These are phyloP conservation scores for Campoplex capitator DNA, from an alignment of 2,888 invertebrate genomes.

Conservation along the genomic window DNA sequence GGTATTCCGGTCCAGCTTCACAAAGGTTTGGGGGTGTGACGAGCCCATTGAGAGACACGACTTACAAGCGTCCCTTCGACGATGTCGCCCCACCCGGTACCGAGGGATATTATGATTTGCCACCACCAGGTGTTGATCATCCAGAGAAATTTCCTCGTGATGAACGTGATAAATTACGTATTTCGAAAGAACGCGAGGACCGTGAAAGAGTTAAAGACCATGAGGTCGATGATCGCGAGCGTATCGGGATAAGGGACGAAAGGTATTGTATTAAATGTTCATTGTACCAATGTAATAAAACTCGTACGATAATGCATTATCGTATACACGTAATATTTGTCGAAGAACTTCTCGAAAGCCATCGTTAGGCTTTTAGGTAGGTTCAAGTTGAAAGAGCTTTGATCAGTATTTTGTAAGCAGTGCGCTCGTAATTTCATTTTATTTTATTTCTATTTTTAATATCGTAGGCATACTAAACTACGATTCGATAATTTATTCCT, in stretches of 20 bases:
- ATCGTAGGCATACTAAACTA: no score
- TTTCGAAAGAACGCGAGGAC: slow-evolving; percentile 78
- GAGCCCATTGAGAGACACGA: slow-evolving; percentile 76
- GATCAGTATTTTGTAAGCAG: no score
- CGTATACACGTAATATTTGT: no score
- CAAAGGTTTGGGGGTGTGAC: slow-evolving; percentile 75
- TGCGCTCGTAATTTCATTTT: no score
- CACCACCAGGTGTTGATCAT: slow-evolving; percentile 83
- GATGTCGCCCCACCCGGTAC: slow-evolving; percentile 85
- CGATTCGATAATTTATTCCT: no score
- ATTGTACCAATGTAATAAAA: not conserved
- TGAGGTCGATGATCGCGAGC: slow-evolving; percentile 79
- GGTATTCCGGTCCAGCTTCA: slow-evolving; percentile 79
- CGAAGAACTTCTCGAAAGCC: no score
- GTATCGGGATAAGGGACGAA: slow-evolving; percentile 78
- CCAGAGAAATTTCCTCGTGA: slow-evolving; percentile 78
- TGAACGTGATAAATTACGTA: slow-evolving; percentile 77
- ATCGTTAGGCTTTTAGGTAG: no score
- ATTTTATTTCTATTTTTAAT: not conserved
- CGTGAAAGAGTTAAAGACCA: slow-evolving; percentile 80
- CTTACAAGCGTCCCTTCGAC: slow-evolving; percentile 81
- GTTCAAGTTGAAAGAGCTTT: no score
- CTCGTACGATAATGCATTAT: not conserved
- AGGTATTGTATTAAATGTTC: slow-evolving; percentile 73
- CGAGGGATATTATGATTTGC: slow-evolving; percentile 84